These are phyloP conservation scores for Pipa parva DNA, from an alignment of 2,113 vertebrate species.

Conservation along the genomic window DNA sequence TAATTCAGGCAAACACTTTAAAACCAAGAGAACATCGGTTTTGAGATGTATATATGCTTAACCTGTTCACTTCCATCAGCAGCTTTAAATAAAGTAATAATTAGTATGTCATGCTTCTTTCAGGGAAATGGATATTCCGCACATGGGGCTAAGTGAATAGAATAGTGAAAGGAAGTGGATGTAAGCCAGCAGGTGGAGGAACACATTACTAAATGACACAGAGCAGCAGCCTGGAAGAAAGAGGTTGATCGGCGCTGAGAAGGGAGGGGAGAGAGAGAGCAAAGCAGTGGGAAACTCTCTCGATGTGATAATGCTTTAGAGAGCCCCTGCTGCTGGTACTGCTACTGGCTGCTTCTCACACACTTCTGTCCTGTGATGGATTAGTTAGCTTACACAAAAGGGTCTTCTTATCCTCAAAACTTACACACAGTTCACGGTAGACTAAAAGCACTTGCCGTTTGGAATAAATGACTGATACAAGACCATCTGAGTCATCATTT, in stretches of 20 bases:
- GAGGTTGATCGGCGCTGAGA: conserved; percentile 31
- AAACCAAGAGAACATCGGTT: neutral
- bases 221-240: conserved; percentile 29
- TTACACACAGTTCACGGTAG: conserved; percentile 33
- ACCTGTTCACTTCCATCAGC: neutral
- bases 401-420: conserved; percentile 28
- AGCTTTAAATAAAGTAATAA: neutral
- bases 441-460: conserved; percentile 30
- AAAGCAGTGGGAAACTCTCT: conserved; percentile 40
- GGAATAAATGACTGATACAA: conserved; percentile 63
- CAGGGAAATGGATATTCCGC: conserved; percentile 2
- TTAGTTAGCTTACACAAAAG: conserved; percentile 31
- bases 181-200: conserved; percentile 50
- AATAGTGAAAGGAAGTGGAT: conserved; percentile 14
- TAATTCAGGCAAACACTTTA: neutral
- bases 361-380: conserved; percentile 39
- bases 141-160: conserved; percentile 20
- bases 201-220: conserved; percentile 42
- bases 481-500: conserved; percentile 59
- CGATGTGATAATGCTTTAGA: conserved; percentile 38
- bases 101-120: neutral
- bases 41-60: neutral
- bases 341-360: conserved; percentile 30
- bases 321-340: conserved; percentile 39
- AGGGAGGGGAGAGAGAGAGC: conserved; percentile 18